Evolutionary conservation across 2,113 vertebrate genomes (phyloP).

Genomic region (Pollachius pollachius): DNA sequence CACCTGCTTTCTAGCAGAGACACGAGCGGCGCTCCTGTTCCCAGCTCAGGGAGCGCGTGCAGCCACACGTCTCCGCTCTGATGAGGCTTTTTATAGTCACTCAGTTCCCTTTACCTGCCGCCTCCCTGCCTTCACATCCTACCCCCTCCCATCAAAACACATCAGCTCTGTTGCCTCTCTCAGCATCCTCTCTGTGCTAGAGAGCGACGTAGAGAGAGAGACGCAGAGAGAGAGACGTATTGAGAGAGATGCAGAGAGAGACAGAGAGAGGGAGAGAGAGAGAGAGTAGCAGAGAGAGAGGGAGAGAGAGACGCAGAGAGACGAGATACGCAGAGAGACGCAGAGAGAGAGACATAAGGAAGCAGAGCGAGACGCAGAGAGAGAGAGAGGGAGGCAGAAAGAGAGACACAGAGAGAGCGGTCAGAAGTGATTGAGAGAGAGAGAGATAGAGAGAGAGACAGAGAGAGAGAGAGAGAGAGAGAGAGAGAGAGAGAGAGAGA

Average conservation of each 20-base stretch:
- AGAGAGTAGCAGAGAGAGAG: constrained; percentile 2
- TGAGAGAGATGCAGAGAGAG: constrained; percentile 28
- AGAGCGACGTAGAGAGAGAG: constrained; percentile 29
- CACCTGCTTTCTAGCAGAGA: constrained; percentile 62
- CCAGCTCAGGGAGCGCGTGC: constrained; percentile 53
- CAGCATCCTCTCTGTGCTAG: constrained; percentile 50
- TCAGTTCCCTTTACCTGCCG: constrained; percentile 61
- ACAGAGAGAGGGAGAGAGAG: constrained; percentile 26
- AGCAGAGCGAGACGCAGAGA: constrained; percentile 39
- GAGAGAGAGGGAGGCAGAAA: constrained; percentile 23
- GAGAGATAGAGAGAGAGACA: constrained; percentile 18
- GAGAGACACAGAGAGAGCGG: constrained; percentile 42
- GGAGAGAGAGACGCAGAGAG: constrained; percentile 20
- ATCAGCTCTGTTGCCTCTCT: constrained; percentile 53
- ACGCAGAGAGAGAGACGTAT: neutral
- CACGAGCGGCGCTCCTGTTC: constrained; percentile 54
- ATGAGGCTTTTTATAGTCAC: constrained; percentile 71
- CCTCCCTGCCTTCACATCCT: constrained; percentile 58
- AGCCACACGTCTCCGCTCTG: constrained; percentile 56
- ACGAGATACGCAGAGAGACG: constrained; percentile 22
- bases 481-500: constrained; percentile 30
- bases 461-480: neutral
- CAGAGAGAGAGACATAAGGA: constrained; percentile 6
- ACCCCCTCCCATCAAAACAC: constrained; percentile 51
- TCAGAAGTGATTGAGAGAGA: no score